Conservation (phyloP, 1,140 invertebrate genomes). For the Ceratoteleas bidentatus region DNA sequence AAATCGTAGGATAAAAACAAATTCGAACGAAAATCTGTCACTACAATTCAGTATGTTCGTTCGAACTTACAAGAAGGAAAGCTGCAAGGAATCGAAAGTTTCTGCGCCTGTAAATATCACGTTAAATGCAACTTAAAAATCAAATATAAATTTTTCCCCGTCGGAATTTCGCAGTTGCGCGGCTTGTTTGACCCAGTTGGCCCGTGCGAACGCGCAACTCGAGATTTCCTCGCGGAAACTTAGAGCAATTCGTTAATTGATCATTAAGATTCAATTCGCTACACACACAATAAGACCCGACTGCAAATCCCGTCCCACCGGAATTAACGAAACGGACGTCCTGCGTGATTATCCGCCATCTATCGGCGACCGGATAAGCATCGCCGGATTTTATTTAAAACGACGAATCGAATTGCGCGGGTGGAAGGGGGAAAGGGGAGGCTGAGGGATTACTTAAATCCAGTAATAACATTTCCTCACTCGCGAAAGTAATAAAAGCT, state of each 20-base stretch:
- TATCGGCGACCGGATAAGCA: constrained; percentile 31
- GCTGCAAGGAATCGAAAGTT: constrained; percentile 8
- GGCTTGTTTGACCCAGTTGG: constrained; percentile 52
- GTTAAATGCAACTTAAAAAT: constrained; percentile 44
- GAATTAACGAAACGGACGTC: constrained; percentile 32
- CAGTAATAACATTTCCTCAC: no score
- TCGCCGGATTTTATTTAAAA: no score
- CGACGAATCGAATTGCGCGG: no score
- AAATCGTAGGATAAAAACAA: no score
- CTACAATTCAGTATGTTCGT: no score
- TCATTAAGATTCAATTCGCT: constrained; percentile 58
- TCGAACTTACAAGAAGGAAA: not conserved
- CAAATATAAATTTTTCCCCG: constrained; percentile 42
- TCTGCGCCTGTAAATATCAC: constrained; percentile 29
- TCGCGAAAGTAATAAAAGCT: no score
- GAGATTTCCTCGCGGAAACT: constrained; percentile 46
- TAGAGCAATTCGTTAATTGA: constrained; percentile 54
- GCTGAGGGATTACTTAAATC: no score
- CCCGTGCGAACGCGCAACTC: constrained; percentile 23
- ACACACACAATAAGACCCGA: constrained; percentile 20
- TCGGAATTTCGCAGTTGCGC: constrained; percentile 18
- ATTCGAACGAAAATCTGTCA: no score
- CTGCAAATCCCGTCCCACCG: constrained; percentile 9
- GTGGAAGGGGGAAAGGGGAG: no score
- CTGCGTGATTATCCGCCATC: constrained; percentile 15